Percentiles rank a stretch among this genome's conserved stretches.
Conservation (phyloP, 2,113 vertebrate genomes). For the Aleadryas rufinucha region DNA sequence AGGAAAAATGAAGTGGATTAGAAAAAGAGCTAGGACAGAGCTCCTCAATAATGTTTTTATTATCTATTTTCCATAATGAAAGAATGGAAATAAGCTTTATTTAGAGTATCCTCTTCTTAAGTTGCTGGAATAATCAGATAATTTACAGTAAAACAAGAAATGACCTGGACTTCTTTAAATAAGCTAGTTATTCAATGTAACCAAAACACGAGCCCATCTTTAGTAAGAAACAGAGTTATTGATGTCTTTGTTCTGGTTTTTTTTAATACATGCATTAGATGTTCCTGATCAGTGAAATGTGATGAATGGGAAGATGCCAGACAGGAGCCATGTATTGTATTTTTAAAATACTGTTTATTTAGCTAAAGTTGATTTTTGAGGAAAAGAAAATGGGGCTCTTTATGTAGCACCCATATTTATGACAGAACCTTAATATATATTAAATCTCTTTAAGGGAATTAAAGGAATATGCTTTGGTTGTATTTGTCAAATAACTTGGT, state of each 20-base stretch:
- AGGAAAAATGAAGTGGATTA: neutral
- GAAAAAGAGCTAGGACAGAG: neutral
- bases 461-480: neutral
- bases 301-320: neutral
- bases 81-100: conserved; percentile 3
- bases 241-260: no score
- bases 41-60: neutral
- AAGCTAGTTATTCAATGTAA: neutral
- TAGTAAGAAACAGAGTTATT: neutral
- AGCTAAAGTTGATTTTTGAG: neutral
- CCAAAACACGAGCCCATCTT: neutral
- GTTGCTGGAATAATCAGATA: conserved; percentile 1
- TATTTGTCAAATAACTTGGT: neutral
- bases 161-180: neutral
- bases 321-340: neutral
- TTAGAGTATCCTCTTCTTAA: neutral
- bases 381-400: neutral
- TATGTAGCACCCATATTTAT: neutral
- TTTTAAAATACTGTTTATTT: neutral
- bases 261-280: neutral
- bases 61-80: neutral
- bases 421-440: neutral
- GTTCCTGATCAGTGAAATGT: neutral
- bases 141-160: conserved; percentile 8
- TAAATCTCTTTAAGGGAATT: neutral